A percentile compares a stretch with the other conserved stretches of the same genome.
phyloP scores from a whole-genome alignment of 2,888 invertebrate genomes.

The Volucella inflata region DNA sequence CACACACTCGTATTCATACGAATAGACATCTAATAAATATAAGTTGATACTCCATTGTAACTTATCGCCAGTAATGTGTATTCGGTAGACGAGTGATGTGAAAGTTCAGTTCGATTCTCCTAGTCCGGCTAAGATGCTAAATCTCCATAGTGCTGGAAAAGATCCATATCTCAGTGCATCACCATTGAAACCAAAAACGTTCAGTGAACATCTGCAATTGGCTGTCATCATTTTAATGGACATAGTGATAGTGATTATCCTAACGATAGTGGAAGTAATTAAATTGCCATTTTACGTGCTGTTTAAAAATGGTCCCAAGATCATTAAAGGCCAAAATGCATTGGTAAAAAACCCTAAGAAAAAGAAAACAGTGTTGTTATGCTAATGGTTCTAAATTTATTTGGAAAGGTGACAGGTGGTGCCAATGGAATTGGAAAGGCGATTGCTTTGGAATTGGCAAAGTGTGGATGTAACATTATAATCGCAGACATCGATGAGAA shows the following conservation, averaged over 20 bases:
- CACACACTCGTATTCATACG: too few relatives aligned
- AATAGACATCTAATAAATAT: neutral
- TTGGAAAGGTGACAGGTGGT: constrained; percentile 80
- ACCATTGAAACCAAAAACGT: constrained; percentile 31
- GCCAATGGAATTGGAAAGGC: constrained; percentile 81
- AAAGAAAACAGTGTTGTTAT: neutral
- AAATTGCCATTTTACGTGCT: constrained; percentile 12
- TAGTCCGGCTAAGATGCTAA: constrained; percentile 56
- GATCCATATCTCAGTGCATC: constrained; percentile 59
- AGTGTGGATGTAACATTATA: constrained; percentile 77
- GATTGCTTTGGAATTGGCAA: constrained; percentile 78
- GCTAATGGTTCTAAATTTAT: constrained; percentile 13
- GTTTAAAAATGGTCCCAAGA: constrained; percentile 9
- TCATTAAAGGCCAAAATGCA: constrained; percentile 40
- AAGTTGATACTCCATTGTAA: constrained; percentile 29
- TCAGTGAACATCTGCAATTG: constrained; percentile 30
- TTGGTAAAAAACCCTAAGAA: constrained; percentile 43
- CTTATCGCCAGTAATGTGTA: constrained; percentile 29
- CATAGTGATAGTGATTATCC: constrained; percentile 37
- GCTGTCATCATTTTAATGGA: constrained; percentile 30
- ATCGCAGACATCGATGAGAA: constrained; percentile 76
- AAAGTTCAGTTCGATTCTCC: constrained; percentile 5
- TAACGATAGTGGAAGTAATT: constrained; percentile 22
- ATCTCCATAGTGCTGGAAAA: constrained; percentile 72
- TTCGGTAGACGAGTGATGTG: constrained; percentile 5